These are phyloP conservation scores for Mola mola DNA, from an alignment of 2,113 vertebrate species.

Conservation along the genomic window DNA sequence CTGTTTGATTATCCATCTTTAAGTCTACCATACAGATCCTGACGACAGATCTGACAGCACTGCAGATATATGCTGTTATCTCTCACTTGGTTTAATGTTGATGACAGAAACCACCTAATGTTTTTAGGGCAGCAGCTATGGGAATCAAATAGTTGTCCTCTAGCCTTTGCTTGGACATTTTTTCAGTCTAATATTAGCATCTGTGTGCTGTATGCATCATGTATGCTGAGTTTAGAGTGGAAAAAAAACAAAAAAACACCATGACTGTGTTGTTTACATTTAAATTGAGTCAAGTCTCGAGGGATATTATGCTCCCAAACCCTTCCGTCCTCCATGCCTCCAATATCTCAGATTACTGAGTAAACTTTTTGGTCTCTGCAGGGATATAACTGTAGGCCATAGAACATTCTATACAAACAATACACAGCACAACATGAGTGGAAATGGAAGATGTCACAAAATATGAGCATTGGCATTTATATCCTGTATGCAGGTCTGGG, in stretches of 20 bases:
- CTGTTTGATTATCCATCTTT: neutral
- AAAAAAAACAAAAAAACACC: no score
- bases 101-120: neutral
- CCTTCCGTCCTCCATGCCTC: neutral
- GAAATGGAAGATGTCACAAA: neutral
- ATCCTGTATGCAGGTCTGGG: no score
- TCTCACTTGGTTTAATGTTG: conserved; percentile 4
- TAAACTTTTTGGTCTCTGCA: conserved; percentile 5
- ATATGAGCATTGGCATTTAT: neutral
- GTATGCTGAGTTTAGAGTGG: conserved; percentile 5
- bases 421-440: neutral
- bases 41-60: neutral
- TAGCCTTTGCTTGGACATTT: no score
- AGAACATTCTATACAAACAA: neutral
- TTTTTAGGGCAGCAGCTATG: conserved; percentile 21
- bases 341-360: conserved; percentile 9
- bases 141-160: conserved; percentile 27
- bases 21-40: neutral
- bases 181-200: conserved; percentile 12
- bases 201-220: no score
- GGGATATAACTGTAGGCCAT: neutral
- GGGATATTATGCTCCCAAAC: conserved; percentile 4
- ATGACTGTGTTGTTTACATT: conserved; percentile 38
- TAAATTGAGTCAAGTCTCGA: conserved; percentile 18
- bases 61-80: neutral